Conservation (phyloP, 2,113 vertebrate genomes). For the Carollia perspicillata region DNA sequence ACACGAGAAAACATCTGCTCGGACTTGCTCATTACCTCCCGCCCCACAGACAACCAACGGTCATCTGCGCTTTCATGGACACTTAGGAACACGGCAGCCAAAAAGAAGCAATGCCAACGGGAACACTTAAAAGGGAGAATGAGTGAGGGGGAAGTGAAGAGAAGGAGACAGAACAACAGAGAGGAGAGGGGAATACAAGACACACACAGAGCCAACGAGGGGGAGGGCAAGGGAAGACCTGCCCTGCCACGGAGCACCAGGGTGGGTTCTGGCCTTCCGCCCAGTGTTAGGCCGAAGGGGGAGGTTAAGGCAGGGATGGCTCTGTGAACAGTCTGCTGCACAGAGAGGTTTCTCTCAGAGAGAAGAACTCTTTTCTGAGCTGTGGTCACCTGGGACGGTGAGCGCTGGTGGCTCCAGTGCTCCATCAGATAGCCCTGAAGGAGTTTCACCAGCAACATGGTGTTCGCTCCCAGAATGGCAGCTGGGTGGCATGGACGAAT, state of each 20-base stretch:
- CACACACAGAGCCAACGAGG: not conserved
- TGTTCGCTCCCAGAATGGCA: slow-evolving; percentile 54
- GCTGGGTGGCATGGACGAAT: slow-evolving; percentile 73
- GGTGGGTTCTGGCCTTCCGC: not conserved
- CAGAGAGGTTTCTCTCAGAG: not conserved
- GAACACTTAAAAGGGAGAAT: not conserved
- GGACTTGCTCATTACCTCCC: rapidly evolving
- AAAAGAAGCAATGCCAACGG: not conserved
- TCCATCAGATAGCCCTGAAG: slow-evolving; percentile 30
- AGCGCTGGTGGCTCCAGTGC: not conserved
- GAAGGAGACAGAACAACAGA: not conserved
- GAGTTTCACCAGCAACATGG: slow-evolving; percentile 39
- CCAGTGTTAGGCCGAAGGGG: not conserved
- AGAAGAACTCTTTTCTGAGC: slow-evolving; percentile 52
- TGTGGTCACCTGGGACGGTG: slow-evolving; percentile 1
- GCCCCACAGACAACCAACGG: not conserved
- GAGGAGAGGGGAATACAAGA: not conserved
- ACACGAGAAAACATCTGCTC: not conserved
- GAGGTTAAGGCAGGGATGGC: slow-evolving; percentile 31
- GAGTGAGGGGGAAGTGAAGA: not conserved
- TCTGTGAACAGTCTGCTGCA: slow-evolving; percentile 9
- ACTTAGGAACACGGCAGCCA: not conserved
- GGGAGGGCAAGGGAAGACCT: rapidly evolving
- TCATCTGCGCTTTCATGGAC: not conserved
- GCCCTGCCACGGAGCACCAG: not conserved